A percentile compares a stretch with the other conserved stretches of the same genome.
phyloP scores from a whole-genome alignment of 1,140 invertebrate genomes.

The Drosophila insularis region DNA sequence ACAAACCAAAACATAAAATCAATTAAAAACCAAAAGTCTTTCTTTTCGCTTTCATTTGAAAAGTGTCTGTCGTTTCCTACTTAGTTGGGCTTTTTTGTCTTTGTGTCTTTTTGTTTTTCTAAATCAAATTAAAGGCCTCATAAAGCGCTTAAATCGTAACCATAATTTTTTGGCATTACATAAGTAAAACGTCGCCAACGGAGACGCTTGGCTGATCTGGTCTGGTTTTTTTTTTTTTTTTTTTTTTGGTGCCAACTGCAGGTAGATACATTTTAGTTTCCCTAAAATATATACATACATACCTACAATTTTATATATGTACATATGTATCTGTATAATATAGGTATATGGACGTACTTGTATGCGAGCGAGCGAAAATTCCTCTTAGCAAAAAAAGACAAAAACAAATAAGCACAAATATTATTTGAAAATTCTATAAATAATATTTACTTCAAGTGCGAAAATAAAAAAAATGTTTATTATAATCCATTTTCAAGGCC shows the following conservation, averaged over 20 bases:
- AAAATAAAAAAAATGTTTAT: conserved; percentile 11
- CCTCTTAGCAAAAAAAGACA: not conserved
- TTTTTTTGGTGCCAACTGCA: conserved; percentile 14
- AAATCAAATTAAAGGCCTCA: conserved; percentile 59
- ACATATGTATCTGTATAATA: conserved; percentile 10
- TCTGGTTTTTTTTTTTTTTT: conserved; percentile 9
- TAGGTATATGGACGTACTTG: conserved; percentile 1
- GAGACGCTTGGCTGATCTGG: conserved; percentile 41
- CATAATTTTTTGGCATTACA: conserved; percentile 41
- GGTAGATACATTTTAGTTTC: conserved; percentile 24
- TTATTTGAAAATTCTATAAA: conserved; percentile 45
- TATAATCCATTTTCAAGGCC: conserved; percentile 8
- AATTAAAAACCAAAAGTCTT: not conserved
- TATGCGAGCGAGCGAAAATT: conserved; percentile 23
- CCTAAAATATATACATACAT: conserved; percentile 27
- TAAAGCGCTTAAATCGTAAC: conserved; percentile 44
- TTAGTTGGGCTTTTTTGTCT: conserved; percentile 18
- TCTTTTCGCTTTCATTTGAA: conserved; percentile 44
- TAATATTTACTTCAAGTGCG: conserved; percentile 38
- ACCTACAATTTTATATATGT: conserved; percentile 3
- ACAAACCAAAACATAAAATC: not conserved
- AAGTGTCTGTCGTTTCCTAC: conserved; percentile 41
- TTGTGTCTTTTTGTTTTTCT: conserved; percentile 20
- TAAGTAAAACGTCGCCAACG: conserved; percentile 44
- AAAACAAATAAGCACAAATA: not conserved